Evolutionary conservation across 1,140 invertebrate species (phyloP).

Genomic region (Trichonephila clavata): DNA sequence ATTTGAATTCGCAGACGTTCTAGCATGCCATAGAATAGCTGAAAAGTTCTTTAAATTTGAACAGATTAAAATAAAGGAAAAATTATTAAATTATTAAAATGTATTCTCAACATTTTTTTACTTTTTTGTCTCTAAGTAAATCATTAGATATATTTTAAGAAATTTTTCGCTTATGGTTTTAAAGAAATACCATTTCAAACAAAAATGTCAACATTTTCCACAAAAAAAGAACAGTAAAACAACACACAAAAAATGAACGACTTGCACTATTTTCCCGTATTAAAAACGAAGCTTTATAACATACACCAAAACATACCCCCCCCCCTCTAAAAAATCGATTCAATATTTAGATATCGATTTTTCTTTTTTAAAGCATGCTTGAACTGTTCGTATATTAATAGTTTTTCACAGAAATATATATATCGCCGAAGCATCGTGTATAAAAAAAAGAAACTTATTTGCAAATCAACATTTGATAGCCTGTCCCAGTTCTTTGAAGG

Average conservation of each 20-base stretch:
- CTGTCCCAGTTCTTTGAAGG: neutral
- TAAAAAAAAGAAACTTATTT: neutral
- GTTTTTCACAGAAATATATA: neutral
- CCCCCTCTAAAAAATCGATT: slow-evolving; percentile 11
- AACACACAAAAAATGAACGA: neutral
- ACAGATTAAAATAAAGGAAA: too few relatives aligned
- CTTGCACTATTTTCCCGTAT: neutral
- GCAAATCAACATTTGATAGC: slow-evolving; percentile 38
- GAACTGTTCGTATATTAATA: neutral
- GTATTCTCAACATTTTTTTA: too few relatives aligned
- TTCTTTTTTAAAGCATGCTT: neutral
- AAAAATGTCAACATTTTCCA: too few relatives aligned
- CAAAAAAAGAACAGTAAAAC: too few relatives aligned
- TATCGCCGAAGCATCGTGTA: neutral
- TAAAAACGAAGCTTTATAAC: neutral
- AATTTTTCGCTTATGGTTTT: too few relatives aligned
- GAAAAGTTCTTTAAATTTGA: too few relatives aligned
- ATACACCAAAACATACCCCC: neutral
- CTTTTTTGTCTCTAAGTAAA: too few relatives aligned
- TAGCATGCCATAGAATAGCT: too few relatives aligned
- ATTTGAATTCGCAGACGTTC: too few relatives aligned
- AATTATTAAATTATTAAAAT: too few relatives aligned
- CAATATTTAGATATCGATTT: neutral
- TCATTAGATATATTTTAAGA: too few relatives aligned
- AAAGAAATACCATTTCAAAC: too few relatives aligned